phyloP scores from a whole-genome alignment of 2,113 vertebrate genomes.

The Sylvilagus bachmani region DNA sequence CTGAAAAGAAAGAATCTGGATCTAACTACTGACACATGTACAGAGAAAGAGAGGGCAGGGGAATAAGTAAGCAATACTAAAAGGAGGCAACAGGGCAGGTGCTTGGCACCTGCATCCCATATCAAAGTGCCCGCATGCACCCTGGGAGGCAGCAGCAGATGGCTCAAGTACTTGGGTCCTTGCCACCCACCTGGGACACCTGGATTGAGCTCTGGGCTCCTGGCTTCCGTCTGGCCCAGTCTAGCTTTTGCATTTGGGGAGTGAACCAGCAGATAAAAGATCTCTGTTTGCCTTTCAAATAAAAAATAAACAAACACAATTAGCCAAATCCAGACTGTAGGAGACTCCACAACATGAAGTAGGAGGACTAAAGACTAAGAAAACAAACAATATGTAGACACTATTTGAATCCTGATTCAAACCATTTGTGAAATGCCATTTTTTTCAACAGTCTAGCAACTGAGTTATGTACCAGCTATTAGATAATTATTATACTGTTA shows the following conservation, averaged over 20 bases:
- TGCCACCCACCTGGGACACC: too few relatives aligned
- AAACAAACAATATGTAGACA: not conserved
- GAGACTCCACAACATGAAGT: not conserved
- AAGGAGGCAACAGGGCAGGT: not conserved
- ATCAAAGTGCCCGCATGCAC: too few relatives aligned
- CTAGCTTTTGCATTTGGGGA: too few relatives aligned
- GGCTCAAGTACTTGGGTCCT: too few relatives aligned
- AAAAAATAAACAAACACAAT: not conserved
- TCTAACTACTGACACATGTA: not conserved
- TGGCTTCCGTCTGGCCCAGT: too few relatives aligned
- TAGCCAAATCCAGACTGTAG: not conserved
- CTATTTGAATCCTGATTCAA: not conserved
- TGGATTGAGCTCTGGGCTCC: too few relatives aligned
- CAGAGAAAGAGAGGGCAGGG: not conserved
- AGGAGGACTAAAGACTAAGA: not conserved
- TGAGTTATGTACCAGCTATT: not conserved
- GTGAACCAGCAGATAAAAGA: too few relatives aligned
- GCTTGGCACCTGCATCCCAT: too few relatives aligned
- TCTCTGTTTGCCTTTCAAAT: too few relatives aligned
- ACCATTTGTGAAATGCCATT: not conserved
- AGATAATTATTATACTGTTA: too few relatives aligned
- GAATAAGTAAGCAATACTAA: not conserved
- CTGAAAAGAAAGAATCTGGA: not conserved
- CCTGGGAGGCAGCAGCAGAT: too few relatives aligned
- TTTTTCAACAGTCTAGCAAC: not conserved